Percentiles rank a stretch among this genome's conserved stretches.
Evolutionary conservation across 2,888 invertebrate genomes (phyloP).

Genomic region (Trissolcus japonicus): DNA sequence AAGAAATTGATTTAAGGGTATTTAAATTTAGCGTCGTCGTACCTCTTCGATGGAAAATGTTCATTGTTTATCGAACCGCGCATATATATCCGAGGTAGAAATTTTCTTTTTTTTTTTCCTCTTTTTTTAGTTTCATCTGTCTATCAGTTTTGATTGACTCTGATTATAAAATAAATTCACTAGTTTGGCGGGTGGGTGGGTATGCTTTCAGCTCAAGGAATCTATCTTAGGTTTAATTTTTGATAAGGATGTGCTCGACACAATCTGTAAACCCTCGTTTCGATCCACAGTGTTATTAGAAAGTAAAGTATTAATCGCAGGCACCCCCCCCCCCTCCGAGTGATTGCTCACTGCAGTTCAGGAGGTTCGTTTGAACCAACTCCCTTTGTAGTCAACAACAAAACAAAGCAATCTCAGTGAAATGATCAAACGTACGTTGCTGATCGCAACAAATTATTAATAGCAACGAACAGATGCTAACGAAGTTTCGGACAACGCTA

Average conservation of each 20-base stretch:
- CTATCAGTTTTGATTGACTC: too few relatives aligned
- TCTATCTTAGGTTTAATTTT: too few relatives aligned
- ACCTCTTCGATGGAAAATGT: not conserved
- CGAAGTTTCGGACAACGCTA: conserved; percentile 55
- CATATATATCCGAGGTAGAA: not conserved
- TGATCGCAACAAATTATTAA: conserved; percentile 56
- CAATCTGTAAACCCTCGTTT: conserved; percentile 28
- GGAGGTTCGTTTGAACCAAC: conserved; percentile 55
- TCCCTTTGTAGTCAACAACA: conserved; percentile 59
- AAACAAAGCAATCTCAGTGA: conserved; percentile 53
- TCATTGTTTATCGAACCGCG: not conserved
- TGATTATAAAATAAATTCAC: too few relatives aligned
- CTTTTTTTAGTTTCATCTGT: too few relatives aligned
- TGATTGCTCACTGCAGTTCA: conserved; percentile 50
- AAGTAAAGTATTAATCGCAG: conserved; percentile 53
- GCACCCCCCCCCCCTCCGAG: conserved; percentile 40
- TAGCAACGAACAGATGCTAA: conserved; percentile 57
- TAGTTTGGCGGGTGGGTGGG: too few relatives aligned
- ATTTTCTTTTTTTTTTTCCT: too few relatives aligned
- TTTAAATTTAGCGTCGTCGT: not conserved
- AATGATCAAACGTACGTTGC: conserved; percentile 59
- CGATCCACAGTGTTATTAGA: conserved; percentile 45
- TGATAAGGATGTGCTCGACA: conserved; percentile 31
- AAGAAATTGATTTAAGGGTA: conserved; percentile 6
- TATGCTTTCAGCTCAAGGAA: too few relatives aligned